These are phyloP conservation scores for Poeciliopsis presidionis DNA, from an alignment of 2,797 vertebrate species.

Conservation along the genomic window DNA sequence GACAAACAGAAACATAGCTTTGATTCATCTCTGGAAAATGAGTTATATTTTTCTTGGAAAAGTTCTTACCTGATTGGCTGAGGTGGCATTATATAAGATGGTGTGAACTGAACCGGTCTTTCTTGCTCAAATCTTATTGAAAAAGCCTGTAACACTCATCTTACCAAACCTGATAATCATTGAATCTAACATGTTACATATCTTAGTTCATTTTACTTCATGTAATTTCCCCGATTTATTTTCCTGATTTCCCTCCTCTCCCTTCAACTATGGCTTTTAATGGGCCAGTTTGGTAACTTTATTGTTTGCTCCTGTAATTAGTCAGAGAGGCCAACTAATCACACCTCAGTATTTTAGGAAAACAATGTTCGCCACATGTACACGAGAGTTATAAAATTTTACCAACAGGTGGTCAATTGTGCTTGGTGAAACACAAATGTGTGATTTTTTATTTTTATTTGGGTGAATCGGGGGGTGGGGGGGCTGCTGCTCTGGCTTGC, in stretches of 20 bases:
- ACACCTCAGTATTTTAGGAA: conserved; percentile 36
- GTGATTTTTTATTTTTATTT: conserved; percentile 32
- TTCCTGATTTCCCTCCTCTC: conserved; percentile 1
- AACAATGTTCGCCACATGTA: conserved; percentile 37
- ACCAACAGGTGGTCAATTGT: conserved; percentile 50
- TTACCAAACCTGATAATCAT: background rate
- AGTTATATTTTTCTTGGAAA: background rate
- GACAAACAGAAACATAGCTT: background rate
- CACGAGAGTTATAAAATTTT: conserved; percentile 38
- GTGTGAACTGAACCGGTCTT: conserved; percentile 55
- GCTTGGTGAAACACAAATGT: conserved; percentile 1
- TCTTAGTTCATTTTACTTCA: background rate
- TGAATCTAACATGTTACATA: background rate
- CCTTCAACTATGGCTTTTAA: conserved; percentile 37
- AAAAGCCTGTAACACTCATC: background rate
- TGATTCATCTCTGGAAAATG: background rate
- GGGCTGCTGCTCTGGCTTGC: conserved; percentile 24
- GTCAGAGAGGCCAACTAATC: conserved; percentile 52
- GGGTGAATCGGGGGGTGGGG: conserved; percentile 28
- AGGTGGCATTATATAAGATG: conserved; percentile 27
- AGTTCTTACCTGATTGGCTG: background rate
- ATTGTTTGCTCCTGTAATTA: conserved; percentile 67
- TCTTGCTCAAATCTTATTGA: conserved; percentile 47
- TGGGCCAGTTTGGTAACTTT: conserved; percentile 57
- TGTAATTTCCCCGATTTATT: background rate